Conservation (phyloP, 2,113 vertebrate species). For the Dasypus novemcinctus region DNA sequence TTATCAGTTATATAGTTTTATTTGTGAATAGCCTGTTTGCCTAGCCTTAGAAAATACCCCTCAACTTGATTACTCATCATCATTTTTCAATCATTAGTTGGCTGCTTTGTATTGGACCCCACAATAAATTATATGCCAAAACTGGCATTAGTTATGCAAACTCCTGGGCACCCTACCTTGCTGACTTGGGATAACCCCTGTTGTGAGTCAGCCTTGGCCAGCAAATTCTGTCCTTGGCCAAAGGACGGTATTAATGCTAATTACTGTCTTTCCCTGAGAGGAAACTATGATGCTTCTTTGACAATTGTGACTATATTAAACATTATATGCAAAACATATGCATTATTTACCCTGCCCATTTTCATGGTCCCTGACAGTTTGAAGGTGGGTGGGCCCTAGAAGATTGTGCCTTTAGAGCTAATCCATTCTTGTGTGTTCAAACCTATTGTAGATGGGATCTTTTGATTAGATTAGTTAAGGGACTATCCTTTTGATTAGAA, state of each 20-base stretch:
- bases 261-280: not conserved
- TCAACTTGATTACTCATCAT: not conserved
- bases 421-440: no score
- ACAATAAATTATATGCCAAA: not conserved
- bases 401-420: no score
- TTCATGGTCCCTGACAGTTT: not conserved
- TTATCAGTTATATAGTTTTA: not conserved
- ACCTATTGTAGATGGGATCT: no score
- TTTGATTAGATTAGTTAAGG: no score
- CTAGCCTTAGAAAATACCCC: not conserved
- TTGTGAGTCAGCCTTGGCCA: not conserved
- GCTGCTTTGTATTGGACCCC: not conserved
- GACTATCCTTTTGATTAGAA: no score
- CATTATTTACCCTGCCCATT: not conserved
- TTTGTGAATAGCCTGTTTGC: not conserved
- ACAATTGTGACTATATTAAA: not conserved
- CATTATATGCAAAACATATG: not conserved
- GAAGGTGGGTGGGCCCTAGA: no score
- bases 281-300: not conserved
- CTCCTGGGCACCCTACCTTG: not conserved
- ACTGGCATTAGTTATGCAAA: not conserved
- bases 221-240: not conserved
- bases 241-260: not conserved
- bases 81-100: not conserved
- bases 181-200: not conserved